phyloP scores from a whole-genome alignment of 2,888 invertebrate species.

The Hemithea aestivaria region DNA sequence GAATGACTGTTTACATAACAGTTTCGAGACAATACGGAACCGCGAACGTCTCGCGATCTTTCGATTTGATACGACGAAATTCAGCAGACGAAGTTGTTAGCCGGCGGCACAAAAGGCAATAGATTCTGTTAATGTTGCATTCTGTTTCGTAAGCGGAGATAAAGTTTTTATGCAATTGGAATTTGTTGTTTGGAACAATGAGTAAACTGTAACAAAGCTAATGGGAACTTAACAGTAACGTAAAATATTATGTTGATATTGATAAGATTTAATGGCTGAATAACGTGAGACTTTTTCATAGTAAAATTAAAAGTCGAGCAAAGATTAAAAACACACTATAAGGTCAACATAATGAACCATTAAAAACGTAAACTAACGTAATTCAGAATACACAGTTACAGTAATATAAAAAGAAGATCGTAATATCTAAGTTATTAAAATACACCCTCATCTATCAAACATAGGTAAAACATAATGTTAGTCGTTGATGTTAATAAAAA shows the following conservation, averaged over 20 bases:
- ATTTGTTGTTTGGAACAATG: too few species aligned
- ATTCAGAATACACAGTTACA: too few species aligned
- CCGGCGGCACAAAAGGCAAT: constrained; percentile 18
- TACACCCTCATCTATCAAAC: too few species aligned
- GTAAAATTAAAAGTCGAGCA: too few species aligned
- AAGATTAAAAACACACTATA: too few species aligned
- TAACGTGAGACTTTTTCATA: too few species aligned
- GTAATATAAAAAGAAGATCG: too few species aligned
- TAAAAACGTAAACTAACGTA: too few species aligned
- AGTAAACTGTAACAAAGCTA: neutral
- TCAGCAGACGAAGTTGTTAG: constrained; percentile 16
- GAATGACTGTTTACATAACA: constrained; percentile 46
- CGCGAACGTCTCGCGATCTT: constrained; percentile 17
- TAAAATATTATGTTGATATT: too few species aligned
- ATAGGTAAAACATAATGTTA: constrained; percentile 9
- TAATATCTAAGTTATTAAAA: too few species aligned
- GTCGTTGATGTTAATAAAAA: constrained; percentile 18
- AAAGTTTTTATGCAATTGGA: neutral
- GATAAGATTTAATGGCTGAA: too few species aligned
- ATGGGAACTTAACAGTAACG: neutral
- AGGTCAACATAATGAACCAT: too few species aligned
- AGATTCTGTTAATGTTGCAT: constrained; percentile 16
- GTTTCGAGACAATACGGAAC: constrained; percentile 25
- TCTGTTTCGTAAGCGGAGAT: constrained; percentile 10
- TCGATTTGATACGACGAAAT: constrained; percentile 16